Conservation (phyloP, 1,140 invertebrate species). For the Brachionus rotundiformis region DNA sequence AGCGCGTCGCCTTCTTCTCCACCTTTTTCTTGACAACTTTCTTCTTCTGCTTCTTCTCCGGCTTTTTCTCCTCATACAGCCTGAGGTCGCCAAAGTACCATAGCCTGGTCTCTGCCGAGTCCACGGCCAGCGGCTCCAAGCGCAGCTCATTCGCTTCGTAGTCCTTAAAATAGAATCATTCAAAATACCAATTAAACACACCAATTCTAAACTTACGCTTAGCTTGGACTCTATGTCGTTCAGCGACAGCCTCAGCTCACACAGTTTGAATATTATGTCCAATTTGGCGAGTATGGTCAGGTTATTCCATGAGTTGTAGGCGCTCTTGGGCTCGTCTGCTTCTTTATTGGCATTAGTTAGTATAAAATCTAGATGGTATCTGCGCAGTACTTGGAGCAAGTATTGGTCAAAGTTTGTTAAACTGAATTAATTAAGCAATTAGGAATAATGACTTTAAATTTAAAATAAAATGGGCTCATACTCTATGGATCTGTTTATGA, state of each 20-base stretch:
- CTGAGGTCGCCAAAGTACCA: slow-evolving; percentile 49
- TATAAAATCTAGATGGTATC: slow-evolving; percentile 19
- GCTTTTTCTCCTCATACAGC: slow-evolving; percentile 11
- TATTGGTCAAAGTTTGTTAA: slow-evolving; percentile 45
- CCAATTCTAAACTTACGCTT: slow-evolving; percentile 22
- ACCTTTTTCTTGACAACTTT: background rate
- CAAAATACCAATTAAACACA: too few relatives aligned
- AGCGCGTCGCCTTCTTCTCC: background rate
- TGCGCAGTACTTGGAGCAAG: slow-evolving; percentile 22
- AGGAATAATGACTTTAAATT: slow-evolving; percentile 9
- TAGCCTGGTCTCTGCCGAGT: slow-evolving; percentile 15
- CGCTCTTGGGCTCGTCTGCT: background rate
- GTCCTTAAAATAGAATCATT: too few relatives aligned
- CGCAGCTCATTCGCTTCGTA: slow-evolving; percentile 31
- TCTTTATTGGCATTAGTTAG: background rate
- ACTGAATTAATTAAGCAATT: background rate
- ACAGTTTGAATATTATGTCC: slow-evolving; percentile 42
- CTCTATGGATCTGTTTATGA: slow-evolving; percentile 44
- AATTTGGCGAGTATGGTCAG: slow-evolving; percentile 35
- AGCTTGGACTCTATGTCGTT: slow-evolving; percentile 38
- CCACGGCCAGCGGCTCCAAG: slow-evolving; percentile 39
- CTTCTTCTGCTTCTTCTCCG: background rate
- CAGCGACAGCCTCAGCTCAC: slow-evolving; percentile 13
- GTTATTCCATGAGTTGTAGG: slow-evolving; percentile 22
- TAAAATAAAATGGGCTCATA: background rate